Evolutionary conservation across 2,888 invertebrate genomes (phyloP).

Genomic region (Himalopsyche japonica): DNA sequence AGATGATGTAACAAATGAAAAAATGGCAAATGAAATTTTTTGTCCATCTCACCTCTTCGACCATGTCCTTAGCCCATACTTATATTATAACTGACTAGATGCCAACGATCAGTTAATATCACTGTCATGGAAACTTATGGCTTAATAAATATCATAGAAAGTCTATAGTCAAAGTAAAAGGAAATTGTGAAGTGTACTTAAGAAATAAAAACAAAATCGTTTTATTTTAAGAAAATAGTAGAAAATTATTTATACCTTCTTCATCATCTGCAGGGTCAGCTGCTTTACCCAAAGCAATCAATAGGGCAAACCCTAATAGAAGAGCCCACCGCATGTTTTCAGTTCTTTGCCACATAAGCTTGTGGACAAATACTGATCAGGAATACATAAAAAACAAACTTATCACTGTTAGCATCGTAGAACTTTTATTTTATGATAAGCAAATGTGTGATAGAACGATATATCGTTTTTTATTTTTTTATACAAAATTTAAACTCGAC

Average conservation of each 20-base stretch:
- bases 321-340: conserved; percentile 19
- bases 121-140: no score
- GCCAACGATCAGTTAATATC: no score
- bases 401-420: not conserved
- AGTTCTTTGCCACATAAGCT: not conserved
- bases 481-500: not conserved
- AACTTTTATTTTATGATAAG: no score
- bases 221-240: not conserved
- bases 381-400: not conserved
- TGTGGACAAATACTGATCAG: not conserved
- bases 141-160: no score
- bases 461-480: not conserved
- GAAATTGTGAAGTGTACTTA: no score
- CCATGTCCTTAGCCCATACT: no score
- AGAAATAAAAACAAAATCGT: no score
- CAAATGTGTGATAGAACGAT: not conserved
- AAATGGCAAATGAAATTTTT: no score
- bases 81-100: no score
- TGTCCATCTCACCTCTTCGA: no score
- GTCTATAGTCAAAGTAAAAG: no score
- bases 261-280: conserved; percentile 14
- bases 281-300: conserved; percentile 13
- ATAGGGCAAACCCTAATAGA: conserved; percentile 20
- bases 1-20: no score
- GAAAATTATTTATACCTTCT: conserved; percentile 13